Percentiles rank a stretch among this genome's conserved stretches.
Evolutionary conservation across 2,888 invertebrate genomes (phyloP).

Genomic region (Phalera bucephala): DNA sequence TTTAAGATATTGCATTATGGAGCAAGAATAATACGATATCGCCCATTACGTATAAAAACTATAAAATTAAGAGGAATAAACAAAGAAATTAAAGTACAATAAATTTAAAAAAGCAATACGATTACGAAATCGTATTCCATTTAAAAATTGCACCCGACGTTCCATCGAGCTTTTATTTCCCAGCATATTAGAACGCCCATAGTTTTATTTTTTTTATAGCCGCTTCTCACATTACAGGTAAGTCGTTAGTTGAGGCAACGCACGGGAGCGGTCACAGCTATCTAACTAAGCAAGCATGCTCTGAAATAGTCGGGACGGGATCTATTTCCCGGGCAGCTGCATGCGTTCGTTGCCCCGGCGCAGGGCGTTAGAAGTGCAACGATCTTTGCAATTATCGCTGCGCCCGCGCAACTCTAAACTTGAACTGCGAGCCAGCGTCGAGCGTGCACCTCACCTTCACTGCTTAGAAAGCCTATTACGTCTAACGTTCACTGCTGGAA

Average conservation of each 20-base stretch:
- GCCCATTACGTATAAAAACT: too few species aligned
- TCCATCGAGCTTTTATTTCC: neutral
- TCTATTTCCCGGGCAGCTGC: slow-evolving; percentile 82
- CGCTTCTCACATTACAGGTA: slow-evolving; percentile 66
- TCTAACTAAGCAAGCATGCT: slow-evolving; percentile 65
- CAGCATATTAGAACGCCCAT: neutral
- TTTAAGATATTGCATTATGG: too few species aligned
- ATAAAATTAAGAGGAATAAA: too few species aligned
- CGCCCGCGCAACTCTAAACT: slow-evolving; percentile 69
- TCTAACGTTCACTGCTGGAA: slow-evolving; percentile 42
- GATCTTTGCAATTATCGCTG: slow-evolving; percentile 73
- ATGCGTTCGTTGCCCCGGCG: slow-evolving; percentile 76
- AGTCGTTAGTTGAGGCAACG: slow-evolving; percentile 51
- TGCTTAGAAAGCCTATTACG: slow-evolving; percentile 76
- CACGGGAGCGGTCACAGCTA: slow-evolving; percentile 51
- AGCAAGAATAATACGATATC: too few species aligned
- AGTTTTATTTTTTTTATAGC: slow-evolving; percentile 29
- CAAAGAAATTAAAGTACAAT: too few species aligned
- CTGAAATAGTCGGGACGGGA: slow-evolving; percentile 81
- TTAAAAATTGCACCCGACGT: too few species aligned
- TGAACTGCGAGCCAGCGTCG: slow-evolving; percentile 70
- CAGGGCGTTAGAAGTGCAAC: slow-evolving; percentile 80
- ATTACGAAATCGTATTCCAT: too few species aligned
- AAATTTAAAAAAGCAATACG: too few species aligned
- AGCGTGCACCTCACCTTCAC: slow-evolving; percentile 76